Conservation (phyloP, 2,797 vertebrate species). For the Crocidura indochinensis region DNA sequence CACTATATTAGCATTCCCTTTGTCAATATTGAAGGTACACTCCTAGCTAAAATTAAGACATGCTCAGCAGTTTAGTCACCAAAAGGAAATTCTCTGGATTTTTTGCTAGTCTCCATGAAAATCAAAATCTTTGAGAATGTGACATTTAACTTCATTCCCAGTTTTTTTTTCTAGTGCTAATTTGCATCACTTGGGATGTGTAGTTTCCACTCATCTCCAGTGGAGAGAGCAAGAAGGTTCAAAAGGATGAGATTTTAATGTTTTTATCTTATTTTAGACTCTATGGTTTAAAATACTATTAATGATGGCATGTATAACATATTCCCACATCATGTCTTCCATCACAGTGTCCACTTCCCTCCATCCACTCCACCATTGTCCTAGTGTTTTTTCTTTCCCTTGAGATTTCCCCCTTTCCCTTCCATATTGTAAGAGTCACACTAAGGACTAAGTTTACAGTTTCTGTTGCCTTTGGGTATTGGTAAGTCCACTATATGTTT, state of each 20-base stretch:
- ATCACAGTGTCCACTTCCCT: too few species aligned
- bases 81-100: not conserved
- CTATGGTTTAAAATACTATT: too few species aligned
- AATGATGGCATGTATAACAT: too few species aligned
- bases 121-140: not conserved
- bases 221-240: not conserved
- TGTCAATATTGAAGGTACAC: not conserved
- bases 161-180: not conserved
- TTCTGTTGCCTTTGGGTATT: too few species aligned
- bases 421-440: too few species aligned
- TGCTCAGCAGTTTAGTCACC: not conserved
- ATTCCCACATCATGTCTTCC: too few species aligned
- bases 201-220: not conserved
- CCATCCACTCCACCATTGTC: too few species aligned
- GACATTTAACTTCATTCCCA: not conserved
- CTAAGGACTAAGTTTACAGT: too few species aligned
- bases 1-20: not conserved
- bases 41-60: not conserved
- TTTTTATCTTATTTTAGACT: not conserved
- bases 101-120: conserved; percentile 4
- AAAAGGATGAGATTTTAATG: not conserved
- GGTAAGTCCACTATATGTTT: too few species aligned
- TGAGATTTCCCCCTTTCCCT: too few species aligned
- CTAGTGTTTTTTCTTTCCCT: too few species aligned
- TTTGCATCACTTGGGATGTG: too few species aligned